Conservation (phyloP, 2,888 invertebrate species). For the Hofmannophila pseudospretella region DNA sequence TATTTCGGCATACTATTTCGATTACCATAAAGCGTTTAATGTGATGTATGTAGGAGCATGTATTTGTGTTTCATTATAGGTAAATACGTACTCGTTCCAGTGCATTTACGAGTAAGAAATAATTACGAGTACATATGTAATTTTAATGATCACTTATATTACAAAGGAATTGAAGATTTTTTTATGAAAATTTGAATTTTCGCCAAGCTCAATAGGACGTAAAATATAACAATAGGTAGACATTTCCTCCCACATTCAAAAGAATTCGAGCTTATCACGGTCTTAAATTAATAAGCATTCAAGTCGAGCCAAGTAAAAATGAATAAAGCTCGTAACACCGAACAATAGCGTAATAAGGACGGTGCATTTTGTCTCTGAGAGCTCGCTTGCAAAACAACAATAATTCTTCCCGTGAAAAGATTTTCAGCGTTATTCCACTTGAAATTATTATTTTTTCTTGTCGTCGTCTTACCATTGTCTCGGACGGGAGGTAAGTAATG, state of each 20-base stretch:
- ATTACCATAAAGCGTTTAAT: slow-evolving; percentile 76
- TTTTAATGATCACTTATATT: slow-evolving; percentile 6
- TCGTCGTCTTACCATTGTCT: slow-evolving; percentile 77
- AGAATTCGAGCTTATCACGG: slow-evolving; percentile 75
- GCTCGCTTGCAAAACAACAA: slow-evolving; percentile 78
- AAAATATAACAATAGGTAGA: slow-evolving; percentile 72
- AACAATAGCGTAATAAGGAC: slow-evolving; percentile 76
- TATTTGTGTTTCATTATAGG: slow-evolving; percentile 12
- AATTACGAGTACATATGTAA: not conserved
- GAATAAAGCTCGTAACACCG: slow-evolving; percentile 76
- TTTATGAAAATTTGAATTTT: slow-evolving; percentile 23
- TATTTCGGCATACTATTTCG: slow-evolving; percentile 78
- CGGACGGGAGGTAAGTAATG: slow-evolving; percentile 75
- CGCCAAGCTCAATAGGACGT: slow-evolving; percentile 54
- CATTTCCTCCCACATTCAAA: slow-evolving; percentile 71
- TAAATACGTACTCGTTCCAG: slow-evolving; percentile 3
- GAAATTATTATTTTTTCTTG: slow-evolving; percentile 77
- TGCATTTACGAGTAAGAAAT: slow-evolving; percentile 1
- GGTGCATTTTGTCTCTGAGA: slow-evolving; percentile 77
- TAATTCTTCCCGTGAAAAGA: slow-evolving; percentile 77
- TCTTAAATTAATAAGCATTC: slow-evolving; percentile 78
- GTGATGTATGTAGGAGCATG: slow-evolving; percentile 62
- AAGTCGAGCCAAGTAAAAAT: slow-evolving; percentile 78
- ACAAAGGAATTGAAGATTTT: slow-evolving; percentile 15
- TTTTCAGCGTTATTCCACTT: slow-evolving; percentile 78